Conservation (phyloP, 2,797 vertebrate species). For the Erethizon dorsatum region DNA sequence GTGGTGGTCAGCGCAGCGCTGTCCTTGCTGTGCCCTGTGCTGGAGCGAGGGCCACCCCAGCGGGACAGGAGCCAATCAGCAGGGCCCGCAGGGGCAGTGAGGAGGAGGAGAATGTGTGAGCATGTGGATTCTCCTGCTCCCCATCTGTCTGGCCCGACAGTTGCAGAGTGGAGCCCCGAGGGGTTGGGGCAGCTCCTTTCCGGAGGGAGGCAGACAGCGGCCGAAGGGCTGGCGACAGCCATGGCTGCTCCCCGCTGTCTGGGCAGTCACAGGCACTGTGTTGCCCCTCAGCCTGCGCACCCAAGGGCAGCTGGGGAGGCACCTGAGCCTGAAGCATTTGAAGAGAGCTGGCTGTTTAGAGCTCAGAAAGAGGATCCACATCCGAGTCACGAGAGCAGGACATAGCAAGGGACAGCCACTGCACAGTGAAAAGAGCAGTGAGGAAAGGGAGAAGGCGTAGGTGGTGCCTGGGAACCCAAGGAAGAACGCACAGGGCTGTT, state of each 20-base stretch:
- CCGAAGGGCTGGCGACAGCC: slow-evolving; percentile 66
- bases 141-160: slow-evolving; percentile 84
- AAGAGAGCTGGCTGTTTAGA: background rate
- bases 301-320: background rate
- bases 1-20: slow-evolving; percentile 28
- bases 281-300: slow-evolving; percentile 26
- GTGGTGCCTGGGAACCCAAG: slow-evolving; percentile 53
- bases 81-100: slow-evolving; percentile 6
- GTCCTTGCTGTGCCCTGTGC: slow-evolving; percentile 47
- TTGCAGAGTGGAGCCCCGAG: slow-evolving; percentile 81
- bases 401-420: background rate
- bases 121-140: slow-evolving; percentile 74
- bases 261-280: slow-evolving; percentile 43
- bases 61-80: slow-evolving; percentile 70
- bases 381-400: background rate
- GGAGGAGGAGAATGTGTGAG: slow-evolving; percentile 32
- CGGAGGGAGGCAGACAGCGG: slow-evolving; percentile 79
- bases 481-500: slow-evolving; percentile 62
- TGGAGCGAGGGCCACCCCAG: slow-evolving; percentile 26
- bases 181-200: slow-evolving; percentile 78
- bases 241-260: slow-evolving; percentile 20
- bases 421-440: slow-evolving; percentile 21
- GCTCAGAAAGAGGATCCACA: background rate
- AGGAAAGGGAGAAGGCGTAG: background rate
- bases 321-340: background rate